Evolutionary conservation across 1,140 invertebrate species (phyloP).

Genomic region (Hestina assimilis): DNA sequence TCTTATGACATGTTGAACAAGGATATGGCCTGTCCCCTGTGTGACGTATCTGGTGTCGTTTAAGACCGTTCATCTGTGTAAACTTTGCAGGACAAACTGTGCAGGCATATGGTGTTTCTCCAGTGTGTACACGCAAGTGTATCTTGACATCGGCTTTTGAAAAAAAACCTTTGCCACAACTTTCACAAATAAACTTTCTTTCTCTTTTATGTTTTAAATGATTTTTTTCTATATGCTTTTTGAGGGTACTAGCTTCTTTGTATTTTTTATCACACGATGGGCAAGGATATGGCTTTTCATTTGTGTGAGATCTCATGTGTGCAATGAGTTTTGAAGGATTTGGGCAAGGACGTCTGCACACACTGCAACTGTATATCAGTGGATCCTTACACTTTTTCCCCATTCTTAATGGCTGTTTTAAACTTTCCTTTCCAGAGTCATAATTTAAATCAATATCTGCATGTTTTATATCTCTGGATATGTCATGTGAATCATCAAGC

Average conservation of each 20-base stretch:
- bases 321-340: conserved; percentile 40
- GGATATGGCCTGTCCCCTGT: conserved; percentile 85
- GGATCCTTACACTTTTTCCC: not conserved
- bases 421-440: conserved; percentile 17
- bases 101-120: conserved; percentile 60
- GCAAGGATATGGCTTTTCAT: conserved; percentile 52
- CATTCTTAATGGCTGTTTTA: conserved; percentile 5
- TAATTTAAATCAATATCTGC: conserved; percentile 10
- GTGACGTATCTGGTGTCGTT: conserved; percentile 84
- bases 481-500: conserved; percentile 17
- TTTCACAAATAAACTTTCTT: conserved; percentile 74
- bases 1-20: conserved; percentile 83
- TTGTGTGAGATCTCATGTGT: conserved; percentile 64
- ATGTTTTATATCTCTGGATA: conserved; percentile 5
- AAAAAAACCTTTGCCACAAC: conserved; percentile 79
- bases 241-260: conserved; percentile 69
- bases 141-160: conserved; percentile 46
- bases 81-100: conserved; percentile 49
- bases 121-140: conserved; percentile 63
- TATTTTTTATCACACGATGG: conserved; percentile 66
- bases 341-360: conserved; percentile 80
- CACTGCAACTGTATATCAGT: conserved; percentile 76
- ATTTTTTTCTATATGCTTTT: conserved; percentile 52
- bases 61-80: conserved; percentile 51
- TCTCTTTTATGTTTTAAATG: conserved; percentile 34